These are phyloP conservation scores for Molossus alvarezi DNA, from an alignment of 2,797 vertebrate genomes.

Conservation along the genomic window DNA sequence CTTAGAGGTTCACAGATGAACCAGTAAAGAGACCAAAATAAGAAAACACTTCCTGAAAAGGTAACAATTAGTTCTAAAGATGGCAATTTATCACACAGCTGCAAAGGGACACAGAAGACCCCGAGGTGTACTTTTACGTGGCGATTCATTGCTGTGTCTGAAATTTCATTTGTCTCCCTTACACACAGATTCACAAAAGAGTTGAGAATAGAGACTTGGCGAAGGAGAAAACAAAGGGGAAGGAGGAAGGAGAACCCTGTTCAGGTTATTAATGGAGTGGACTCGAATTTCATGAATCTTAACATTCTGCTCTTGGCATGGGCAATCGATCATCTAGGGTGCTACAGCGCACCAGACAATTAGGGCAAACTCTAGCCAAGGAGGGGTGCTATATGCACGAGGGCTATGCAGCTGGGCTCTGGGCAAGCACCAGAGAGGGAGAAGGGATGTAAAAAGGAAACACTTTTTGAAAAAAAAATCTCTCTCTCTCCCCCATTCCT, in stretches of 20 bases:
- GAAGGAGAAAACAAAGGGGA: slow-evolving; percentile 16
- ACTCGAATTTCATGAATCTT: slow-evolving; percentile 78
- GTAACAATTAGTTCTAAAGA: slow-evolving; percentile 79
- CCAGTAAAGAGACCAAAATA: slow-evolving; percentile 58
- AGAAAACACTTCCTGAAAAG: slow-evolving; percentile 67
- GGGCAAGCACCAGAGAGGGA: not conserved
- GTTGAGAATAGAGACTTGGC: slow-evolving; percentile 34
- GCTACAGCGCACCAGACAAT: slow-evolving; percentile 40
- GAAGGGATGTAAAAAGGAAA: not conserved
- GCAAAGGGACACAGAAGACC: slow-evolving; percentile 34
- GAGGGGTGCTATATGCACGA: not conserved
- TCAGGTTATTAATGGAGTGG: slow-evolving; percentile 74
- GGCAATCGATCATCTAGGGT: slow-evolving; percentile 58
- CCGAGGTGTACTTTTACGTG: slow-evolving; percentile 29
- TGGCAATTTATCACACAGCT: slow-evolving; percentile 67
- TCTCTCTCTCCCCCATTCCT: not conserved
- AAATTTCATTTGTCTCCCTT: slow-evolving; percentile 71
- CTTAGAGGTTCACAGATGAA: slow-evolving; percentile 39
- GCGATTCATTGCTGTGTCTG: slow-evolving; percentile 2
- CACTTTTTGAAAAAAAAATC: too few relatives aligned
- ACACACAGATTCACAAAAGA: slow-evolving; percentile 4
- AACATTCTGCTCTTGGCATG: slow-evolving; percentile 66
- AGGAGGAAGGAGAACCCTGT: not conserved
- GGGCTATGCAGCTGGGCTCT: not conserved
- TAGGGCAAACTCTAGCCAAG: slow-evolving; percentile 47